Conservation (phyloP, 2,888 invertebrate species). For the Sussaba pulchella region DNA sequence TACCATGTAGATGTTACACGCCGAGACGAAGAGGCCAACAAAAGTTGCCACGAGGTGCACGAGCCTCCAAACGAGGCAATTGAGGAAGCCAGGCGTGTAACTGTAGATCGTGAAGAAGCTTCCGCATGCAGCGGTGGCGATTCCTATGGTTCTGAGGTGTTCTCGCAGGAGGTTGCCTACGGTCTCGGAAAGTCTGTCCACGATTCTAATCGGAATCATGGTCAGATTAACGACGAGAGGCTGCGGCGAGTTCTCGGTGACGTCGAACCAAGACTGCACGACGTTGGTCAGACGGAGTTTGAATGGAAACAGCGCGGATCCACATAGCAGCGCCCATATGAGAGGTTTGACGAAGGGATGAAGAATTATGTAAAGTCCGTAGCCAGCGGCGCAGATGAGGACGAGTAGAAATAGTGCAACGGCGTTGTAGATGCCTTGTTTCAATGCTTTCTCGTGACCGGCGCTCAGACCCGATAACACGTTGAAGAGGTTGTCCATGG, state of each 20-base stretch:
- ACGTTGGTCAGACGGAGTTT: slow-evolving; percentile 92
- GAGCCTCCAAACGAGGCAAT: slow-evolving; percentile 87
- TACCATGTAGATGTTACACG: slow-evolving; percentile 86
- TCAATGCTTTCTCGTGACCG: slow-evolving; percentile 94
- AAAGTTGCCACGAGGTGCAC: slow-evolving; percentile 84
- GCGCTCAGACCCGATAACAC: slow-evolving; percentile 89
- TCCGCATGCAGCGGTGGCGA: slow-evolving; percentile 84
- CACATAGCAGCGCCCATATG: slow-evolving; percentile 97
- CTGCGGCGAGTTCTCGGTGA: slow-evolving; percentile 88
- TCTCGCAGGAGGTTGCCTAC: slow-evolving; percentile 90
- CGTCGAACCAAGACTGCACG: slow-evolving; percentile 92
- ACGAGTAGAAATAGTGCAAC: slow-evolving; percentile 91
- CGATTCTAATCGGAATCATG: slow-evolving; percentile 90
- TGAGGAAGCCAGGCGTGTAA: slow-evolving; percentile 89
- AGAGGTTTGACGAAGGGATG: slow-evolving; percentile 97
- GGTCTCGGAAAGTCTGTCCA: slow-evolving; percentile 91
- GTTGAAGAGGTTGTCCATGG: slow-evolving; percentile 89
- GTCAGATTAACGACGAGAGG: slow-evolving; percentile 88
- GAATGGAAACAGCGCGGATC: slow-evolving; percentile 98
- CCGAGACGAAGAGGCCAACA: slow-evolving; percentile 85
- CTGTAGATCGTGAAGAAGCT: slow-evolving; percentile 87
- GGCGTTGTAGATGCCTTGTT: slow-evolving; percentile 96
- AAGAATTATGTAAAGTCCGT: slow-evolving; percentile 93
- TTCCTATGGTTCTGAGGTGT: slow-evolving; percentile 86
- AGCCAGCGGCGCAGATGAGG: slow-evolving; percentile 89